These are phyloP conservation scores for Meteorus sp. DNA, from an alignment of 1,140 invertebrate species.

Conservation along the genomic window DNA sequence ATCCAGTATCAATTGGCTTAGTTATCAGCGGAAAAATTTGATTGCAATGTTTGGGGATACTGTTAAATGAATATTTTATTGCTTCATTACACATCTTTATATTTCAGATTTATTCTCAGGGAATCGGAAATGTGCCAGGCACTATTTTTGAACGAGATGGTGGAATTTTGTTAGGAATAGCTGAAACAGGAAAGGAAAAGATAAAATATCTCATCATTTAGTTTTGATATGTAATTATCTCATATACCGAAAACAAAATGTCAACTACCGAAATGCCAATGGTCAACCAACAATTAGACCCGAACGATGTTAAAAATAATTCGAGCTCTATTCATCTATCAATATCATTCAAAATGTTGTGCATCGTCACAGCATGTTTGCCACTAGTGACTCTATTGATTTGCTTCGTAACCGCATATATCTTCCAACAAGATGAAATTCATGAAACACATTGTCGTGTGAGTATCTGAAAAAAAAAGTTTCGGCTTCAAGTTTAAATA, in stretches of 20 bases:
- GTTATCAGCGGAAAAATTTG: too few species aligned
- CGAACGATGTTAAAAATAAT: constrained; percentile 49
- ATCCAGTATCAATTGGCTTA: too few species aligned
- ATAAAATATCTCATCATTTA: too few species aligned
- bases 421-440: constrained; percentile 88
- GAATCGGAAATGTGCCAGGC: constrained; percentile 18
- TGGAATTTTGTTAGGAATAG: constrained; percentile 25
- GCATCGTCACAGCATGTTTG: constrained; percentile 77
- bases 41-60: too few species aligned
- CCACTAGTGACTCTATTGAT: constrained; percentile 78
- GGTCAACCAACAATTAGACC: constrained; percentile 49
- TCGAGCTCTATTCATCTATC: constrained; percentile 56
- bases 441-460: constrained; percentile 91
- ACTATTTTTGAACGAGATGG: constrained; percentile 19
- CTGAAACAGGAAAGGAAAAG: too few species aligned
- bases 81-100: too few species aligned
- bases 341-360: constrained; percentile 69
- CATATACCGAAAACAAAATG: constrained; percentile 30
- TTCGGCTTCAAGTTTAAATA: background rate
- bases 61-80: too few species aligned
- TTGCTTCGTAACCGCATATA: constrained; percentile 84
- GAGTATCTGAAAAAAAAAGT: constrained; percentile 52
- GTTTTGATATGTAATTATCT: constrained; percentile 21
- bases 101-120: constrained; percentile 15
- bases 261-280: background rate